A percentile compares a stretch with the other conserved stretches of the same genome.
phyloP scores from a whole-genome alignment of 2,113 vertebrate species.

The Stictonetta naevosa region DNA sequence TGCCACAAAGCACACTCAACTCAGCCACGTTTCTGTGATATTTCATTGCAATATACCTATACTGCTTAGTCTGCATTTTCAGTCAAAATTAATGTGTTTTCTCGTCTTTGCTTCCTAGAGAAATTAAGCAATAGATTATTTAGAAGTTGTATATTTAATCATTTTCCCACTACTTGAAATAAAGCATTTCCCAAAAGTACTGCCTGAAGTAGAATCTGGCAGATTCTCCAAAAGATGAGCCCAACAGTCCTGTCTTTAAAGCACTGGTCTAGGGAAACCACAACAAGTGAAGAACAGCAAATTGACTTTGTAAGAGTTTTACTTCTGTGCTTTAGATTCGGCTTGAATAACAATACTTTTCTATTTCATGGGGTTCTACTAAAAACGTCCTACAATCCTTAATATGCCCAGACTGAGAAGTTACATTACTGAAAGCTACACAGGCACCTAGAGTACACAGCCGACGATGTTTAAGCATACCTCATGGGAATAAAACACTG shows the following conservation, averaged over 20 bases:
- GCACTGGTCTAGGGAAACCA: background rate
- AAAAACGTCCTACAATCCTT: background rate
- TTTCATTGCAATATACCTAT: background rate
- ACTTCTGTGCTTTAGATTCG: background rate
- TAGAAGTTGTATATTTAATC: background rate
- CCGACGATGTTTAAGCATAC: background rate
- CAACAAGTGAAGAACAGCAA: background rate
- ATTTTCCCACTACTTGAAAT: background rate
- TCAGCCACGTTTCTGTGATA: background rate
- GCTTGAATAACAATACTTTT: background rate
- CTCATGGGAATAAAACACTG: background rate
- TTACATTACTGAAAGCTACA: background rate
- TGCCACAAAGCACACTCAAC: background rate
- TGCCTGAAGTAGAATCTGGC: background rate
- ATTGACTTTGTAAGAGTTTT: background rate
- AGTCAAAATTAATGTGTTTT: background rate
- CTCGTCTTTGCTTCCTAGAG: background rate
- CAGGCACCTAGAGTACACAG: background rate
- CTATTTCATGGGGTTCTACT: background rate
- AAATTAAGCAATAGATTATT: background rate
- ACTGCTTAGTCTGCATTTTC: background rate
- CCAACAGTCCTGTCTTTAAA: background rate
- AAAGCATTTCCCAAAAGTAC: background rate
- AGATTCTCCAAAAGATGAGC: background rate
- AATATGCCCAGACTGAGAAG: background rate